Evolutionary conservation across 2,888 invertebrate species (phyloP).

Genomic region (Cerastoderma edule): DNA sequence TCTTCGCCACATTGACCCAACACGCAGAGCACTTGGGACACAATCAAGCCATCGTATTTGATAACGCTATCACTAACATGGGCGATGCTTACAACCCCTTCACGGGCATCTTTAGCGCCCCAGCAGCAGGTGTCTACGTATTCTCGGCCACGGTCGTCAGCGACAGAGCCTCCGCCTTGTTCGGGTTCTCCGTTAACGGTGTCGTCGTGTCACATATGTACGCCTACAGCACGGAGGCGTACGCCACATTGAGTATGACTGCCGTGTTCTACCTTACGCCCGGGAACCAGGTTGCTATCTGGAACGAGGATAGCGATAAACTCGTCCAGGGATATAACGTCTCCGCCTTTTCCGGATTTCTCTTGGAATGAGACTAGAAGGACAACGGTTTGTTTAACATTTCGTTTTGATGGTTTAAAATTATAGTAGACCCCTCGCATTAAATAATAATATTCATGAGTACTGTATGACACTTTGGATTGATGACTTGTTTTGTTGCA

Average conservation of each 20-base stretch:
- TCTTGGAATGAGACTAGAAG: neutral
- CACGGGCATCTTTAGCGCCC: conserved; percentile 2
- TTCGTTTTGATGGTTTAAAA: no score
- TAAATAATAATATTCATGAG: no score
- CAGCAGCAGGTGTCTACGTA: neutral
- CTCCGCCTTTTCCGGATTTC: neutral
- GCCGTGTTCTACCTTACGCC: neutral
- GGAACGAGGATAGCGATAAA: neutral
- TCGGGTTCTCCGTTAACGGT: neutral
- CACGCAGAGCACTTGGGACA: neutral
- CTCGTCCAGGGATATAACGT: neutral
- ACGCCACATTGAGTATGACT: neutral
- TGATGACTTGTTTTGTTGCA: no score
- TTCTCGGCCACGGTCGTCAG: neutral
- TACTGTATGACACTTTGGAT: no score
- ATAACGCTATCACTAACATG: neutral
- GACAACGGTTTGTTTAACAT: no score
- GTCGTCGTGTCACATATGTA: neutral
- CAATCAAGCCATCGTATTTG: neutral
- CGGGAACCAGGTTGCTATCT: neutral
- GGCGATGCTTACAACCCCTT: neutral
- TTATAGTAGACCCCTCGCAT: no score
- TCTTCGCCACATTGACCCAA: neutral
- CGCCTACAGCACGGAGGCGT: neutral
- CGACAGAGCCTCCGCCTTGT: neutral